Base-by-base conservation (phyloP, 2,113 vertebrate species). In the Brachyhypopomus gauderio region DNA sequence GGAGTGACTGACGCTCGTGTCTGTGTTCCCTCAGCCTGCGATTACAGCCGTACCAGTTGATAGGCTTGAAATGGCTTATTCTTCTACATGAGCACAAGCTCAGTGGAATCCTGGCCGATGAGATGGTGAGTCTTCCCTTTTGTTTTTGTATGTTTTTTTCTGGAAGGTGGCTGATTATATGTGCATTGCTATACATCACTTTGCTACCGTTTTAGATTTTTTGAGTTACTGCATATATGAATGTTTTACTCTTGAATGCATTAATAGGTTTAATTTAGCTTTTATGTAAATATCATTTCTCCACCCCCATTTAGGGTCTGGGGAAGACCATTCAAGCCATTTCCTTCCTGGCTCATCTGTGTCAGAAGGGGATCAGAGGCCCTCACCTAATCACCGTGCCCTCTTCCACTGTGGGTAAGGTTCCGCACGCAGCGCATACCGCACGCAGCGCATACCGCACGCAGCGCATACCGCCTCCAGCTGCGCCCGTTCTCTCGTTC, bases 241-340 rank as follows among this genome's bases (percentile, higher is more conserved):
- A 41, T 8, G 9, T 52, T 8, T 12, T 12, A 14, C 12, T 52
- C 3, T 52, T 14, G 45, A 14, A 12, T 52, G 45, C 45, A 52
- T 52, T 52, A 52, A 14, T 14, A 52, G 9, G 12, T 52, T 52
- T 11, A 12, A 11, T 52, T 52, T 7, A 12, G 12, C 45, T 6
- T 45, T 45, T 45, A 45, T 11, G 9, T 45, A 11, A 6, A 45
- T 14, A 3, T 41, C 20, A n/a, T 25, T 48, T 38, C 34, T 52
- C 41, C 88, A 60, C 88, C 34, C 12, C 45, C 12, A 52, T 80
- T 2, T 89, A 98, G 97, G 98, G 98, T 85, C 93, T 99, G 87
- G 96, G 97, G 77, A 99, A 99, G 94, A 99, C 97, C 17, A 96
- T 99, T 89, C 97, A 99, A 92, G 95, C 97, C 41, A 98, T 99